phyloP scores from a whole-genome alignment of 2,888 invertebrate genomes.

The Ectropis crepuscularia region DNA sequence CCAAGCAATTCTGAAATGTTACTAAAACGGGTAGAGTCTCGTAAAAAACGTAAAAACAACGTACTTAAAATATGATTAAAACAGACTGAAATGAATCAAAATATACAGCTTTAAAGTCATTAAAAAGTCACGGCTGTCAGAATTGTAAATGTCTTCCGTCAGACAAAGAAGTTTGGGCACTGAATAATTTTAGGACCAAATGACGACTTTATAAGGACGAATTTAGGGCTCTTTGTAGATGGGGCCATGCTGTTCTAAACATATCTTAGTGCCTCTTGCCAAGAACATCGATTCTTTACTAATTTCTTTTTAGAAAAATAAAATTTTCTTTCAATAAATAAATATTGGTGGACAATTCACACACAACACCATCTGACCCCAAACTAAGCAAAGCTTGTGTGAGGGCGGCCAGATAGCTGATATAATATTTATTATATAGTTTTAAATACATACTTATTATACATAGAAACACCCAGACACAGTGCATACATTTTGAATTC shows the following conservation, averaged over 20 bases:
- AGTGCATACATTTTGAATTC: too few relatives aligned
- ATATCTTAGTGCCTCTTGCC: not conserved
- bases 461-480: too few relatives aligned
- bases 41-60: slow-evolving; percentile 19
- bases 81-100: slow-evolving; percentile 31
- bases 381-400: too few relatives aligned
- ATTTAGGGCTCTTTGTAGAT: not conserved
- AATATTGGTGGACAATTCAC: too few relatives aligned
- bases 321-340: too few relatives aligned
- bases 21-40: slow-evolving; percentile 2
- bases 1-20: slow-evolving; percentile 1
- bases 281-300: not conserved
- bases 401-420: too few relatives aligned
- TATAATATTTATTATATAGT: too few relatives aligned
- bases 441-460: too few relatives aligned
- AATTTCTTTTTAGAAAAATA: too few relatives aligned
- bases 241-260: not conserved
- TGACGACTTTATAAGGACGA: slow-evolving; percentile 7
- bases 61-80: slow-evolving; percentile 9
- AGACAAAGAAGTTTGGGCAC: slow-evolving; percentile 35
- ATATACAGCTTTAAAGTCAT: slow-evolving; percentile 32
- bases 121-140: slow-evolving; percentile 36
- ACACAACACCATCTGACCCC: too few relatives aligned
- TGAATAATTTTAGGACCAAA: slow-evolving; percentile 27
- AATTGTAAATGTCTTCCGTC: slow-evolving; percentile 33